phyloP scores from a whole-genome alignment of 2,797 vertebrate genomes.

The Sebastes diploproa region DNA sequence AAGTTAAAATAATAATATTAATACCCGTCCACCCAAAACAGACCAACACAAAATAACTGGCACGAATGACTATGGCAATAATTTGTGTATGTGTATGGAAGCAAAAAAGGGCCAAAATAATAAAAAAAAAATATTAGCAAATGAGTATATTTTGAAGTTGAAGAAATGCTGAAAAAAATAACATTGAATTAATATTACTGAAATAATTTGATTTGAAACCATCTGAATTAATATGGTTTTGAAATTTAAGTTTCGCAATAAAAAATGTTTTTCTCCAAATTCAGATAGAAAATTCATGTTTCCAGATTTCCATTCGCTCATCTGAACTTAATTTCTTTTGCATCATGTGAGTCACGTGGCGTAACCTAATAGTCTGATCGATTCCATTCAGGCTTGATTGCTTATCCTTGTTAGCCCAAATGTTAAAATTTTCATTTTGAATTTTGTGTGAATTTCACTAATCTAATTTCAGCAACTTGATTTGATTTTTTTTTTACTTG shows the following conservation, averaged over 20 bases:
- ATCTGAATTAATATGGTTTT: neutral
- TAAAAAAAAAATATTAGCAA: neutral
- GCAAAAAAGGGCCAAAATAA: neutral
- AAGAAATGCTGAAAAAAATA: neutral
- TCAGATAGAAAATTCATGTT: neutral
- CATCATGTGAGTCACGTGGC: neutral
- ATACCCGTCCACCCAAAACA: neutral
- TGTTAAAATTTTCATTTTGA: neutral
- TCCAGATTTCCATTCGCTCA: neutral
- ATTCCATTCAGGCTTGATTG: neutral
- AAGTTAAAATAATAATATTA: neutral
- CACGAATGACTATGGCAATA: neutral
- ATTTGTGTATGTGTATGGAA: neutral
- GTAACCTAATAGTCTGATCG: neutral
- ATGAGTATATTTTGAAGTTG: neutral
- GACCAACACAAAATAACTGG: constrained; percentile 2
- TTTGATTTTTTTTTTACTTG: too few species aligned
- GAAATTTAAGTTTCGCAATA: neutral
- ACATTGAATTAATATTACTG: neutral
- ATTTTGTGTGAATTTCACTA: neutral
- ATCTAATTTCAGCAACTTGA: too few species aligned
- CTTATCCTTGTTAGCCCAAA: neutral
- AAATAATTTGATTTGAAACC: neutral
- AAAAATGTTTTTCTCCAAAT: neutral
- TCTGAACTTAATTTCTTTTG: neutral